Evolutionary conservation across 2,113 vertebrate genomes (phyloP).

Genomic region (Phoenicopterus ruber): DNA sequence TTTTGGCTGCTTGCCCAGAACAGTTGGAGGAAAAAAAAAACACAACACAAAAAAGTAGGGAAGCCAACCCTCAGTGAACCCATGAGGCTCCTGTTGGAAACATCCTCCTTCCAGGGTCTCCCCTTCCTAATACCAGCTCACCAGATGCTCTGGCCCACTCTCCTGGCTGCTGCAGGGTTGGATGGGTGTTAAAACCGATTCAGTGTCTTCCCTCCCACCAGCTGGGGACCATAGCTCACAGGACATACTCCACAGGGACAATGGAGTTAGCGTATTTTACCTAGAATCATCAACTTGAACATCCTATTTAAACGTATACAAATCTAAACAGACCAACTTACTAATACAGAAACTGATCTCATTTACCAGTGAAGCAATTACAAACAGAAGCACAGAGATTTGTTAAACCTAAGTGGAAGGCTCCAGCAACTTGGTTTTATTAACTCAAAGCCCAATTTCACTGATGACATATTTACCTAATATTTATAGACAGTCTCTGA

Average conservation of each 20-base stretch:
- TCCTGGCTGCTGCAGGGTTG: not conserved
- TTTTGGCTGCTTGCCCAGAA: conserved; percentile 29
- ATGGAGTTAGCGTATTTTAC: rapidly evolving
- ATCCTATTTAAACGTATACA: not conserved
- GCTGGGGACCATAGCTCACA: not conserved
- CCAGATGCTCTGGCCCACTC: not conserved
- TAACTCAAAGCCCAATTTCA: not conserved
- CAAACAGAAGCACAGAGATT: not conserved
- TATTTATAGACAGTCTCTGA: not conserved
- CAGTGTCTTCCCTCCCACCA: not conserved
- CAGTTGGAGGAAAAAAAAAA: not conserved
- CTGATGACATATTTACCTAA: not conserved
- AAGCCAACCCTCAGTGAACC: not conserved
- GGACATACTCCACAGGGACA: not conserved
- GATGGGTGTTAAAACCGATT: not conserved
- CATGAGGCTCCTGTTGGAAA: not conserved
- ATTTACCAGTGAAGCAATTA: not conserved
- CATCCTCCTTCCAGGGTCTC: not conserved
- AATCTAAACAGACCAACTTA: not conserved
- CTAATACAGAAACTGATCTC: not conserved
- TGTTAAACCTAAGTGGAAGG: not conserved
- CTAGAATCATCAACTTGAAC: not conserved
- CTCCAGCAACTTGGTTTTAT: not conserved
- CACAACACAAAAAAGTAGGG: not conserved
- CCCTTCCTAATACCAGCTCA: not conserved